Evolutionary conservation across 1,140 invertebrate genomes (phyloP), one percentile per base, ranked within the genome.

Genomic region (Fopius arisanus): DNA sequence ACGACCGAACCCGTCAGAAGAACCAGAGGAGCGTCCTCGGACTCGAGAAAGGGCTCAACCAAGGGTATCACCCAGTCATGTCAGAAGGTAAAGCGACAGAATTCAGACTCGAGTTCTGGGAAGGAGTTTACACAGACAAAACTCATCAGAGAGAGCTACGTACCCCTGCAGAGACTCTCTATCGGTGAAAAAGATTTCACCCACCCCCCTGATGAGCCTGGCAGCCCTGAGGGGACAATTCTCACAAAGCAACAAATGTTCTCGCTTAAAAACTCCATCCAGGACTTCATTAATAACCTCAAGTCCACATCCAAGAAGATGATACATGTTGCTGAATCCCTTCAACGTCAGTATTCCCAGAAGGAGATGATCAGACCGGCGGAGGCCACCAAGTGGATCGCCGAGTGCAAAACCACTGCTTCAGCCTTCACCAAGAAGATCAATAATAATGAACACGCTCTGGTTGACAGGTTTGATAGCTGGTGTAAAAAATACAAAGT

Each of bases 61-160:
- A 29, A 33, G 14, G 3, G 40, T 19, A n/a, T 29, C 21, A 70
- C 33, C 0, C 29, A 65, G n/a, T 48, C 3, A 6, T 14, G 43
- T 67, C 37, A 48, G 2, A 5, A 48, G 2, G 7, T 29, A 0
- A 78, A 68, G 75, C 74, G 40, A 19, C 14, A 14, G 5, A 48
- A 48, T 37, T 71, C 71, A 14, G 78, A 81, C 51, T 75, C 78
- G 1, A 81, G 71, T 70, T 81, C 79, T n/a, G 68, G 67, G 3
- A 75, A 72, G 59, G 80, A 84, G 76, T 83, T 82, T 69, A 67
- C 75, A 9, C 74, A 71, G 10, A 33, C 21, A 6, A 76, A 72
- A 16, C 54, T 59, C 0, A 41, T 78, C 19, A 43, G 43, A 14
- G 59, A 70, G 3, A 77, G 21, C 14, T 40, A 67, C 10, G 48